Evolutionary conservation across 2,888 invertebrate genomes (phyloP).

Genomic region (Diadegma fenestrale): DNA sequence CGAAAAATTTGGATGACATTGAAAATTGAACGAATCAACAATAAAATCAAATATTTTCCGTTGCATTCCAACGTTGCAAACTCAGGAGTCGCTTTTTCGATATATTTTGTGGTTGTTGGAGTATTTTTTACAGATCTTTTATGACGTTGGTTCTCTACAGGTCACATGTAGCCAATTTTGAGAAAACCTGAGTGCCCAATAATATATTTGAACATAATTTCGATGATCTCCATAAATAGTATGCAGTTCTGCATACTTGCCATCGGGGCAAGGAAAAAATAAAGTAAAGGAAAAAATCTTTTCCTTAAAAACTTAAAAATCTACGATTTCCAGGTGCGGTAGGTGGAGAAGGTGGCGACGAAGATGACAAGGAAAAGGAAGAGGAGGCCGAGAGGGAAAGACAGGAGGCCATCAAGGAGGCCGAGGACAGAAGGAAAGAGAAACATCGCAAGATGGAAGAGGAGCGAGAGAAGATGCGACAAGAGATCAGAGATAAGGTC

Average conservation of each 20-base stretch:
- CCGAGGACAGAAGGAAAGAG: conserved; percentile 99
- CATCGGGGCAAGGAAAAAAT: neutral
- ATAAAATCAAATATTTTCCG: too few relatives aligned
- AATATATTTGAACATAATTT: too few relatives aligned
- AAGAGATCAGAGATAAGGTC: conserved; percentile 99
- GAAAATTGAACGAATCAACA: too few relatives aligned
- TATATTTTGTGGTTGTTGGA: too few relatives aligned
- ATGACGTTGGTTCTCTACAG: too few relatives aligned
- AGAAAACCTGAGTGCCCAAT: too few relatives aligned
- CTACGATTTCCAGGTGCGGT: conserved; percentile 90
- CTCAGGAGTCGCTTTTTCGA: too few relatives aligned
- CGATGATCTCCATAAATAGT: too few relatives aligned
- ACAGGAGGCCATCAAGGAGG: conserved; percentile 98
- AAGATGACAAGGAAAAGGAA: conserved; percentile 98
- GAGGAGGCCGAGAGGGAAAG: conserved; percentile 99
- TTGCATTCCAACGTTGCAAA: too few relatives aligned
- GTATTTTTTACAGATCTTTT: too few relatives aligned
- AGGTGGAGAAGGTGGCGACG: conserved; percentile 95
- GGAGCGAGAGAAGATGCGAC: conserved; percentile 99
- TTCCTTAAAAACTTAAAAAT: neutral
- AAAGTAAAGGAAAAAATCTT: neutral
- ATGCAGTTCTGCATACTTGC: neutral
- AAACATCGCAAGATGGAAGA: conserved; percentile 99
- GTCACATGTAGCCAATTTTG: too few relatives aligned
- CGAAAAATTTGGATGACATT: too few relatives aligned